These are phyloP conservation scores for Mercenaria mercenaria DNA, from an alignment of 1,140 invertebrate species.

Conservation along the genomic window DNA sequence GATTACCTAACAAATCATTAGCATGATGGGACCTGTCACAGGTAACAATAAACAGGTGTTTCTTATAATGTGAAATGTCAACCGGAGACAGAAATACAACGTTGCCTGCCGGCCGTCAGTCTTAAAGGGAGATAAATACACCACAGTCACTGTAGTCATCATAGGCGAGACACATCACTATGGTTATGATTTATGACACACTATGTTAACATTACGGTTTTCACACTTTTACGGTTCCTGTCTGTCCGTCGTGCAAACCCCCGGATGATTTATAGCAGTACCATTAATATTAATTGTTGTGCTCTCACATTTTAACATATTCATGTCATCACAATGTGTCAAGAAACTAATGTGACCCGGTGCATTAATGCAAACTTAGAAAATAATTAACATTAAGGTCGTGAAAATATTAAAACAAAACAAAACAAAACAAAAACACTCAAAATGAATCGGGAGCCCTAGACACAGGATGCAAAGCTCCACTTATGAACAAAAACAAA, in stretches of 20 bases:
- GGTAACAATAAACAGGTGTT: constrained; percentile 55
- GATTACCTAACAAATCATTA: constrained; percentile 58
- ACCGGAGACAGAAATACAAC: constrained; percentile 37
- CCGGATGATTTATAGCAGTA: constrained; percentile 29
- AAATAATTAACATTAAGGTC: too few species aligned
- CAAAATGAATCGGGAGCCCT: too few species aligned
- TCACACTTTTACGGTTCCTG: constrained; percentile 47
- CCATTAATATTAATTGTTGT: neutral
- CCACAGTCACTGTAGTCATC: neutral
- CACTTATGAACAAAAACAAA: too few species aligned
- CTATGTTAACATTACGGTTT: constrained; percentile 30
- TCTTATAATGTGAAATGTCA: constrained; percentile 51
- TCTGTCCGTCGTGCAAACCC: constrained; percentile 35
- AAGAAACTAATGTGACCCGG: too few species aligned
- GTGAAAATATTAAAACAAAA: too few species aligned
- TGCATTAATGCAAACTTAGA: too few species aligned
- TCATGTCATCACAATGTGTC: constrained; percentile 6
- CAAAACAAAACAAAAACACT: too few species aligned
- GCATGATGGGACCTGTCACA: constrained; percentile 36
- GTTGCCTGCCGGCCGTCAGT: constrained; percentile 18
- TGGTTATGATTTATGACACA: constrained; percentile 26
- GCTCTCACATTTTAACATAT: constrained; percentile 6
- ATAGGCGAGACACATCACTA: constrained; percentile 20
- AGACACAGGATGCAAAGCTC: too few species aligned
- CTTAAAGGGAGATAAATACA: constrained; percentile 43